Base-by-base conservation (phyloP, 2,888 invertebrate genomes). In the Campopleginae sp. region DNA sequence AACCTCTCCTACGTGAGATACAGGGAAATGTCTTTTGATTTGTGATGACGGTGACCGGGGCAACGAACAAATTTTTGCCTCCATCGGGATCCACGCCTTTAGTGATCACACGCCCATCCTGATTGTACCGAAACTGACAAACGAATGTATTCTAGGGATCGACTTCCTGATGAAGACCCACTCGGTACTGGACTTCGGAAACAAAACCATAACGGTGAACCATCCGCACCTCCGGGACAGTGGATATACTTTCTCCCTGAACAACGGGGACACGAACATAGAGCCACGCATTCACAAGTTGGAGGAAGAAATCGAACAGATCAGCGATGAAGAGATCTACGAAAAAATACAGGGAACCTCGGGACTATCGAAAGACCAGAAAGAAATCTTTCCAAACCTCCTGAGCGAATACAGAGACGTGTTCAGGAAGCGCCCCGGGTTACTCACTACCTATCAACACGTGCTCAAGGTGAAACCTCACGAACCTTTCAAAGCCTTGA, bases 91-190 rank as follows among this genome's bases (percentile, higher is more conserved):
- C 19, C 1, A n/a, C 4, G 42, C 4, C 6, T 31, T 19, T 23
- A 10, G 7, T 7, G 66, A 38, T 5, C 2, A 19, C n/a, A n/a
- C 42, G 2, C 5, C 33, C 12, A 3, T n/a, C n/a, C n/a, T n/a
- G n/a, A n/a, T n/a, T n/a, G n/a, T n/a, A n/a, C n/a, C n/a, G 5
- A 33, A 33, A 66, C 66, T 66, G 8, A 66, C 66, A 7, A 42
- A 31, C 23, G 42, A 19, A 7, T 66, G 42, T 42, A 31, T 66
- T 5, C 66, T 66, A 1, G 66, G 66, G 2, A 23, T 66, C 7
- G 66, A 66, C 66, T 66, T 66, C 66, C 42, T 66, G 2, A 38
- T 6, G 1, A 66, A 66, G n/a, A 66, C 6, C 17, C 19, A n/a
- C 6, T 42, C 66, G 4, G n/a, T 0, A 6, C 17, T 66, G 1